Base-by-base conservation (phyloP, 2,113 vertebrate genomes). In the Neodon shergylaensis region DNA sequence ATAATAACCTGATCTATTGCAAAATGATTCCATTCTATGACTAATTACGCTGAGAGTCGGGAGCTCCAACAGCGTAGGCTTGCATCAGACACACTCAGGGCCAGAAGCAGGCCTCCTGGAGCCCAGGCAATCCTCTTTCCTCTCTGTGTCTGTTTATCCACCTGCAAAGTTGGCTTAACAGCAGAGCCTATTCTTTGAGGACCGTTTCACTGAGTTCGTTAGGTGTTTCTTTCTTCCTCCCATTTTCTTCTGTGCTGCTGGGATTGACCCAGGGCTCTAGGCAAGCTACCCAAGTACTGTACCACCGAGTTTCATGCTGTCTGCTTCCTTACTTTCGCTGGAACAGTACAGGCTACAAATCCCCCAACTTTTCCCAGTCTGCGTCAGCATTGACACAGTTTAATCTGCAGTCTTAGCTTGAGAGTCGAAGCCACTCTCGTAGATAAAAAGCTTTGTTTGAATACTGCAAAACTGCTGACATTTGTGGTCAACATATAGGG, bases 371-470 rank as follows among this genome's bases (percentile, higher is more conserved):
- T 92, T 47, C 61, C 6, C 5, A 31, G 11, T 33, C 19, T 81
- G 39, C 12, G 24, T 54, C 42, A 26, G 58, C 19, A 16, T 13
- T 44, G 28, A 39, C 17, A 52, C 16, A 76, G 16, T 52, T 72
- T 72, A 83, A 73, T 22, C 2, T 66, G 76, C 22, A 16, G 85
- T 42, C 26, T 68, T 78, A 89, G 66, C 31, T 63, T 95, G 68
- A 95, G 5, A 44, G 16, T 65, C 16, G 11, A 49, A 49, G 19
- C 33, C 28, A 11, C 17, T 65, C 44, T 74, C 1, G 14, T 44
- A 92, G 47, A 84, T 22, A 36, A 63, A 63, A 82, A 73, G 31
- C 12, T 86, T 91, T 44, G 21, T 86, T 36, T 88, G 66, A n/a
- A 52, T 72, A n/a, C 2, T 3, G 1, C 24, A 21, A 66, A 76